phyloP scores from a whole-genome alignment of 2,888 invertebrate species.

The Sussaba pulchella region DNA sequence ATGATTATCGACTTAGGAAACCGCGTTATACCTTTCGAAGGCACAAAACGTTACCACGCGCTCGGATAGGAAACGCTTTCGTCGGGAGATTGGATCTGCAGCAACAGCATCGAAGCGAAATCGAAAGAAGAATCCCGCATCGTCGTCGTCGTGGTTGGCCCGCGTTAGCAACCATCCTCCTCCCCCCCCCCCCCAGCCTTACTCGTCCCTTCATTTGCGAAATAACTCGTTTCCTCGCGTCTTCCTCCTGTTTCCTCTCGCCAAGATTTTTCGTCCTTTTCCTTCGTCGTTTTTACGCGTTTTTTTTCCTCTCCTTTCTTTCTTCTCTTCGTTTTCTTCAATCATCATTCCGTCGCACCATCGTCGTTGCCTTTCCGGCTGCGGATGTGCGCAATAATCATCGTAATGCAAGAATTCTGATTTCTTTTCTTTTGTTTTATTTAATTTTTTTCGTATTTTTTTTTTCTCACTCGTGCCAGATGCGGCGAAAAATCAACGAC shows the following conservation, averaged over 20 bases:
- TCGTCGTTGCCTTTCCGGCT: not conserved
- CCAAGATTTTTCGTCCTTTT: conserved; percentile 18
- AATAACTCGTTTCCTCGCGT: conserved; percentile 24
- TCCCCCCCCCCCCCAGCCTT: not conserved
- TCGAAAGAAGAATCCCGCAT: conserved; percentile 22
- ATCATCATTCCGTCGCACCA: not conserved
- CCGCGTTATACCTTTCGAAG: not conserved
- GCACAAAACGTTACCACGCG: conserved; percentile 10
- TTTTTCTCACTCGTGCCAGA: too few species aligned
- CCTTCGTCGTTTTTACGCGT: not conserved
- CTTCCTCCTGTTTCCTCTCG: not conserved
- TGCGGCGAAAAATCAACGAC: not conserved
- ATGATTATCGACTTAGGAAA: conserved; percentile 38
- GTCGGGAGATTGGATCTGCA: conserved; percentile 38
- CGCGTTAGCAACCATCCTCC: not conserved
- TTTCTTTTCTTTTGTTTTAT: not conserved
- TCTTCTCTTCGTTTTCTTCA: conserved; percentile 1
- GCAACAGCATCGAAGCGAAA: conserved; percentile 35
- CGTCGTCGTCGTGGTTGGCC: conserved; percentile 19
- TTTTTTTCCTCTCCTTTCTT: not conserved
- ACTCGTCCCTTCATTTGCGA: conserved; percentile 19
- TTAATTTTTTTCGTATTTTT: too few species aligned
- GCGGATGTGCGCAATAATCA: conserved; percentile 24
- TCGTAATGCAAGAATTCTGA: conserved; percentile 12
- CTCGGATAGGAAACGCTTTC: conserved; percentile 44